Evolutionary conservation across 2,113 vertebrate species (phyloP), one percentile per base, ranked within the genome.

Genomic region (Pelecanoides urinatrix): DNA sequence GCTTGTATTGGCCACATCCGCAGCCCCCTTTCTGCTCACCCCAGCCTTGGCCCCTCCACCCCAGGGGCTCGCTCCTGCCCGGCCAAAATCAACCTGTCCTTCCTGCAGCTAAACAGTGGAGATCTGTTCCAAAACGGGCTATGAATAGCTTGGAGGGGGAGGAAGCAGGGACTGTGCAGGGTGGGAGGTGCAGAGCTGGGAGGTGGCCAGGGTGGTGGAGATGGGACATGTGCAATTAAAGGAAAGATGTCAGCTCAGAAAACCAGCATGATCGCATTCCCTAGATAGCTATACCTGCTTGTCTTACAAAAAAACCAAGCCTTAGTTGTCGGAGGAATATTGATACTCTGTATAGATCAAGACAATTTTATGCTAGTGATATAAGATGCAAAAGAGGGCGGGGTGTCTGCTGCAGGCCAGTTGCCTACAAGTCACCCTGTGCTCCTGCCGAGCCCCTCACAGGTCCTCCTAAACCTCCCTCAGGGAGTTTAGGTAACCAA

Each of bases 1-100:
- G 4, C 29, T 5, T 42, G 16, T 63, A 20, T 0, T 34, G 36
- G 15, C 27, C 6, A 0, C 23, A 58, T 15, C 18, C 1, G 0
- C 14, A 4, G 2, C 5, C 20, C 13, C 2, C 32, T 36, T 55
- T 42, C 13, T 23, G 20, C 44, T 80, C 14, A 1, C 36, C 47
- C 13, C n/a, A 83, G 75, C 62, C 59, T 62, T 36, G 34, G 74
- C 53, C 19, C 36, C 84, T 85, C 80, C 30, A 1, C 38, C 40
- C 53, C 40, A 77, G 81, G 77, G 44, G 30, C 34, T 95, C 4
- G 1, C 66, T 72, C 47, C 44, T 66, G 53, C 77, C 30, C 10
- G 9, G 93, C 95, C 96, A 93, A 95, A 96, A 68, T 22, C 30
- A 92, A 72, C 81, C 8, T 1, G 1, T 83, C 25, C 38, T 93